Conservation (phyloP, 2,113 vertebrate genomes). For the Saguinus midas region DNA sequence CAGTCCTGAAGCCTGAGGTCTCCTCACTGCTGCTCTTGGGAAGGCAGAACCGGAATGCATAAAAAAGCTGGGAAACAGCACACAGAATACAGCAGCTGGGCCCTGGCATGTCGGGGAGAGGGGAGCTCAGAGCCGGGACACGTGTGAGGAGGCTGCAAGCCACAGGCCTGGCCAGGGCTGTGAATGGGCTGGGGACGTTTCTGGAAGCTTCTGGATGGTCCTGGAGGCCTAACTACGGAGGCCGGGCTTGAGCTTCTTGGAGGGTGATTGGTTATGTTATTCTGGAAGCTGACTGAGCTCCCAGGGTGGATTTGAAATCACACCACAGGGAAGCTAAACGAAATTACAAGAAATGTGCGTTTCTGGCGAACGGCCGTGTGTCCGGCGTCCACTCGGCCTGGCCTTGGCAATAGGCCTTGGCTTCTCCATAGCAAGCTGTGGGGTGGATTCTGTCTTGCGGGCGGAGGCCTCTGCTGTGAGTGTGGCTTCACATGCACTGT, state of each 20-base stretch:
- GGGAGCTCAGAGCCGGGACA: not conserved
- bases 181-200: not conserved
- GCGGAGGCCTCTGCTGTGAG: not conserved
- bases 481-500: not conserved
- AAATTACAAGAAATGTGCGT: not conserved
- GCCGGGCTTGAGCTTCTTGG: accelerated
- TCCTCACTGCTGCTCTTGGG: accelerated
- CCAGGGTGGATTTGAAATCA: not conserved
- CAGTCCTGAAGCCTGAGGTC: not conserved
- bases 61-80: not conserved
- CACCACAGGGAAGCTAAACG: not conserved
- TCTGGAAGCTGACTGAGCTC: not conserved
- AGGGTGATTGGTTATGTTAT: not conserved
- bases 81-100: not conserved
- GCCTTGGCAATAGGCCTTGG: not conserved
- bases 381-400: not conserved
- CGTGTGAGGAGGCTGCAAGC: no score
- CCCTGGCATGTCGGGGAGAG: not conserved
- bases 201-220: no score
- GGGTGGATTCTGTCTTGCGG: not conserved
- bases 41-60: not conserved
- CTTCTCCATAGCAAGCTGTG: not conserved
- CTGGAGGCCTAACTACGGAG: not conserved
- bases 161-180: no score
- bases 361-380: not conserved